A percentile compares a stretch with the other conserved stretches of the same genome.
These are phyloP conservation scores for Meteorus colon DNA, from an alignment of 2,888 invertebrate genomes.

Conservation along the genomic window DNA sequence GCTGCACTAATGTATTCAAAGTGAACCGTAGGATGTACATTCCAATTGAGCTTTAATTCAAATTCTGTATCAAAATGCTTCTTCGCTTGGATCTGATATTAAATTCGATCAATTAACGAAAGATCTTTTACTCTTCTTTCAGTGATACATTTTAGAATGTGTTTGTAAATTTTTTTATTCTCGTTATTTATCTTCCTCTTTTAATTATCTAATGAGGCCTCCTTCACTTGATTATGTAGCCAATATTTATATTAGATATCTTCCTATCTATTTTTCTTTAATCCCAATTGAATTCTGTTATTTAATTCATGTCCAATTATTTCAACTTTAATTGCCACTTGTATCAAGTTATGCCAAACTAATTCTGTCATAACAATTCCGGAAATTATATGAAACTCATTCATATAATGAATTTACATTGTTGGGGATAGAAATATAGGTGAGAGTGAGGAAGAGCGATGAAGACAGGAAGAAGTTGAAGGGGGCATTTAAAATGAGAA, in stretches of 20 bases:
- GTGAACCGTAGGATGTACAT: background rate
- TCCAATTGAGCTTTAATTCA: slow-evolving; percentile 23
- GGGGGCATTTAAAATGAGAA: background rate
- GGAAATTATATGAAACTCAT: slow-evolving; percentile 4
- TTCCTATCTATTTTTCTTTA: background rate
- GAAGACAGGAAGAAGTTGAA: background rate
- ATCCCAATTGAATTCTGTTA: background rate
- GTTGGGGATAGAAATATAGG: background rate
- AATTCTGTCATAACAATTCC: slow-evolving; percentile 8
- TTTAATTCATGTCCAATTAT: background rate
- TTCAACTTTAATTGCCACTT: slow-evolving; percentile 3
- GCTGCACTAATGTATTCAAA: background rate
- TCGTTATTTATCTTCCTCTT: too few species aligned
- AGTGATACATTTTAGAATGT: too few species aligned
- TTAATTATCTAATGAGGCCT: too few species aligned
- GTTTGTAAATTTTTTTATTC: too few species aligned
- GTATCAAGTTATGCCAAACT: background rate
- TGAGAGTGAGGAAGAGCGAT: background rate
- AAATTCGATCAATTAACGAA: slow-evolving; percentile 13
- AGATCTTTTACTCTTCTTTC: background rate
- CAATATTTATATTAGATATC: background rate
- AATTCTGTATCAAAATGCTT: background rate
- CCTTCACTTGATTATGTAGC: too few species aligned
- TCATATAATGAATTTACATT: background rate
- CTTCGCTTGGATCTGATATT: background rate